Conservation (phyloP, 2,888 invertebrate species). For the Chelonus formosanus region DNA sequence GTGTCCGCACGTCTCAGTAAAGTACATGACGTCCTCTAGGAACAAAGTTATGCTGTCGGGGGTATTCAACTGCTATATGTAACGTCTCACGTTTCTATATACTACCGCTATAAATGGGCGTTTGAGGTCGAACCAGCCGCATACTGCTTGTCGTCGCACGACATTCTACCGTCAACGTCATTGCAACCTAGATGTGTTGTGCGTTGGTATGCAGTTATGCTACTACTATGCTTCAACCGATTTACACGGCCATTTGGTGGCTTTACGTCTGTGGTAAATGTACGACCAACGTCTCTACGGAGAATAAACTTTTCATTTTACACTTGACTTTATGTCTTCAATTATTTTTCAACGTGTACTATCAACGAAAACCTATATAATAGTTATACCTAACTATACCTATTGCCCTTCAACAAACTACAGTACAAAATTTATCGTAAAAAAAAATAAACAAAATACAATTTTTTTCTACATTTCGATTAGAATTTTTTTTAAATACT, state of each 20-base stretch:
- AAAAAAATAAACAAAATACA: too few relatives aligned
- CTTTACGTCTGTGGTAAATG: constrained; percentile 37
- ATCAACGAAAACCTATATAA: too few relatives aligned
- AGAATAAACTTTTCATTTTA: constrained; percentile 23
- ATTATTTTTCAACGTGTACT: too few relatives aligned
- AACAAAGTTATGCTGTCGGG: constrained; percentile 22
- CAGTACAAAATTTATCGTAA: too few relatives aligned
- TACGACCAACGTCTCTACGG: constrained; percentile 22
- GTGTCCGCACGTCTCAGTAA: constrained; percentile 19
- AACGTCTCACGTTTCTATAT: constrained; percentile 8
- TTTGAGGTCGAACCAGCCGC: constrained; percentile 18
- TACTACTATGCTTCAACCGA: constrained; percentile 22
- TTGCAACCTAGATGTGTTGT: constrained; percentile 5
- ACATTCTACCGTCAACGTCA: constrained; percentile 23
- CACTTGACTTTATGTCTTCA: too few relatives aligned
- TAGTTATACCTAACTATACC: too few relatives aligned
- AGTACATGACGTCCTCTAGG: constrained; percentile 24
- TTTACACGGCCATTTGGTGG: constrained; percentile 40
- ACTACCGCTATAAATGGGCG: constrained; percentile 18
- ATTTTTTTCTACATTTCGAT: too few relatives aligned
- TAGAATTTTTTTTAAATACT: too few relatives aligned
- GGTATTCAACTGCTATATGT: constrained; percentile 23
- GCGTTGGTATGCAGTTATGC: not conserved
- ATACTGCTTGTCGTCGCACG: constrained; percentile 13
- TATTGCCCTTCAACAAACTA: too few relatives aligned